Conservation (phyloP, 2,888 invertebrate species). For the Pseudeuparius sepicola region DNA sequence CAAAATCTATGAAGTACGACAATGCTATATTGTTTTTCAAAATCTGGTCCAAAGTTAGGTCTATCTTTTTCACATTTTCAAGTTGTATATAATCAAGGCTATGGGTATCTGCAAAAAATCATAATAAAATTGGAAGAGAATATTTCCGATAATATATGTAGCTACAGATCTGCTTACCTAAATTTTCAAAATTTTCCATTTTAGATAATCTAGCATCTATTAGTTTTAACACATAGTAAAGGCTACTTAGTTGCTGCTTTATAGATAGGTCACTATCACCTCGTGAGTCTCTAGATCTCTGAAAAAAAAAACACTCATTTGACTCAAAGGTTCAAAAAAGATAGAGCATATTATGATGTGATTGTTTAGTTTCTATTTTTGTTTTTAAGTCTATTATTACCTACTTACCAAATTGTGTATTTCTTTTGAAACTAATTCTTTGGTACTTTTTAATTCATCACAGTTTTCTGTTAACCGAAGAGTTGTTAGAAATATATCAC, state of each 20-base stretch:
- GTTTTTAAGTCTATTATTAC: conserved; percentile 3
- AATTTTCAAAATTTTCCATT: conserved; percentile 32
- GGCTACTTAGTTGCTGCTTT: conserved; percentile 77
- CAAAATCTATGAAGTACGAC: conserved; percentile 67
- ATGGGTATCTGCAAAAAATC: too few species aligned
- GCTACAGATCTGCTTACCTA: conserved; percentile 19
- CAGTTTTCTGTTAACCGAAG: conserved; percentile 68
- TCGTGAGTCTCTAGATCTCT: conserved; percentile 75
- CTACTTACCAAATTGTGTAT: conserved; percentile 58
- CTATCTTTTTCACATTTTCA: conserved; percentile 36
- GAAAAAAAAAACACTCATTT: conserved; percentile 20
- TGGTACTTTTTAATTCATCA: conserved; percentile 73
- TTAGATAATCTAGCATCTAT: conserved; percentile 49
- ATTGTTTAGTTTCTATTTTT: not conserved
- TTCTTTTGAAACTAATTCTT: conserved; percentile 71
- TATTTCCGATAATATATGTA: too few species aligned
- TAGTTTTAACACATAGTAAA: conserved; percentile 68
- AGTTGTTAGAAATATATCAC: conserved; percentile 77
- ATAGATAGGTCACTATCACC: conserved; percentile 74
- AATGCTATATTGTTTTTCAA: conserved; percentile 68
- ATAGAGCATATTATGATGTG: too few species aligned
- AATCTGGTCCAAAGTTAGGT: conserved; percentile 60
- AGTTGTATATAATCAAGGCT: conserved; percentile 30
- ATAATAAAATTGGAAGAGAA: conserved; percentile 6
- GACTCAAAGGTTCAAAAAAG: too few species aligned